These are phyloP conservation scores for Sylvietta virens DNA, from an alignment of 2,113 vertebrate species.

Conservation along the genomic window DNA sequence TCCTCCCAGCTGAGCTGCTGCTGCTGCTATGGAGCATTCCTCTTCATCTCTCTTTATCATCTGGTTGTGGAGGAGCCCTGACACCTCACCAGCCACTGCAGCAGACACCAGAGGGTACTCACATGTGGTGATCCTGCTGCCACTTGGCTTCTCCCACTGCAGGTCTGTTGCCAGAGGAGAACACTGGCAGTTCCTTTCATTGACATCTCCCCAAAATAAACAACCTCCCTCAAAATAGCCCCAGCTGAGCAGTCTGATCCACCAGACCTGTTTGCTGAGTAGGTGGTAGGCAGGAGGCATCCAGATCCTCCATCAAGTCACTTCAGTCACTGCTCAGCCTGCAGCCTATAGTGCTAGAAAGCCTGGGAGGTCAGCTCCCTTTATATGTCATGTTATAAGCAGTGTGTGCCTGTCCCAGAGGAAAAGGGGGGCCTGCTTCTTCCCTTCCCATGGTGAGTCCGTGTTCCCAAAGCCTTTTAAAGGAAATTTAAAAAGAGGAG, in stretches of 20 bases:
- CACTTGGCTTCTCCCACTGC: not conserved
- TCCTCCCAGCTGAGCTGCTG: not conserved
- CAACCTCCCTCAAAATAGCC: not conserved
- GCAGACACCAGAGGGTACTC: not conserved
- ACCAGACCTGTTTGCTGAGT: not conserved
- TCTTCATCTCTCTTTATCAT: not conserved
- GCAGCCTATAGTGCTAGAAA: not conserved
- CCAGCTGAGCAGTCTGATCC: not conserved
- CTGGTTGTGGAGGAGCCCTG: not conserved
- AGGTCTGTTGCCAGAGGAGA: not conserved
- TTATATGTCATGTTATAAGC: not conserved
- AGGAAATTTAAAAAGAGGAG: not conserved
- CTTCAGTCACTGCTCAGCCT: not conserved
- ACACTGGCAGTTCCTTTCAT: not conserved
- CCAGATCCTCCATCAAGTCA: not conserved
- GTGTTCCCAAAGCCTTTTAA: not conserved
- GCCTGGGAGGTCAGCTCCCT: not conserved
- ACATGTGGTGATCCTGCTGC: not conserved
- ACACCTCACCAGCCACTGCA: not conserved
- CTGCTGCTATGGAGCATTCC: no score
- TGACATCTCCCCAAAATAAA: not conserved
- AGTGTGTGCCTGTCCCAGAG: not conserved
- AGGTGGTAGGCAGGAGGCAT: not conserved
- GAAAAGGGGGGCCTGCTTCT: not conserved
- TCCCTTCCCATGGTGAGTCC: no score